A percentile compares a stretch with the other conserved stretches of the same genome.
phyloP scores from a whole-genome alignment of 2,113 vertebrate species.

The Daboia siamensis region DNA sequence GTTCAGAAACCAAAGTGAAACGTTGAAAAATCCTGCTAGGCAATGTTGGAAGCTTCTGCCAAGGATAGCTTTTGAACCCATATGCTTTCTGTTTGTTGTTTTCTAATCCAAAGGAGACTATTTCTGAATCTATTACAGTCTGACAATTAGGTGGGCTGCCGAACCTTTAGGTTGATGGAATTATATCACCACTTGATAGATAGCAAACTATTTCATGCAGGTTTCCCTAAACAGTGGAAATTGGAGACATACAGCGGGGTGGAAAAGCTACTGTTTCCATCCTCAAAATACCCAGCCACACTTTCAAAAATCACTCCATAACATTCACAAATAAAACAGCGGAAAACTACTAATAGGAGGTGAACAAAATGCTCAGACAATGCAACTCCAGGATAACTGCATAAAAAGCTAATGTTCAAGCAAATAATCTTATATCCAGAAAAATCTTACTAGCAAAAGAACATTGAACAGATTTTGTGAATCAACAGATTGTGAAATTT shows the following conservation, averaged over 20 bases:
- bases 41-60: neutral
- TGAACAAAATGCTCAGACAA: neutral
- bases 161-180: neutral
- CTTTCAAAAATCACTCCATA: neutral
- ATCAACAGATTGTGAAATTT: neutral
- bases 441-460: neutral
- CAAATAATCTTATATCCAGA: neutral
- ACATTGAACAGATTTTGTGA: neutral
- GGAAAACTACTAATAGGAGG: neutral
- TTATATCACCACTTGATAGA: neutral
- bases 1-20: neutral
- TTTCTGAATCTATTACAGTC: neutral
- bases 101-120: neutral
- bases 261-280: neutral
- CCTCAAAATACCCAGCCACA: neutral
- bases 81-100: neutral
- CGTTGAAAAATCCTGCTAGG: neutral
- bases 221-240: neutral
- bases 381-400: neutral
- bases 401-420: neutral
- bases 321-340: neutral
- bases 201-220: neutral
- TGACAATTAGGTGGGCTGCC: neutral
- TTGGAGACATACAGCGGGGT: neutral
- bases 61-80: neutral